Evolutionary conservation across 2,888 invertebrate genomes (phyloP).

Genomic region (Coenonympha glycerion): DNA sequence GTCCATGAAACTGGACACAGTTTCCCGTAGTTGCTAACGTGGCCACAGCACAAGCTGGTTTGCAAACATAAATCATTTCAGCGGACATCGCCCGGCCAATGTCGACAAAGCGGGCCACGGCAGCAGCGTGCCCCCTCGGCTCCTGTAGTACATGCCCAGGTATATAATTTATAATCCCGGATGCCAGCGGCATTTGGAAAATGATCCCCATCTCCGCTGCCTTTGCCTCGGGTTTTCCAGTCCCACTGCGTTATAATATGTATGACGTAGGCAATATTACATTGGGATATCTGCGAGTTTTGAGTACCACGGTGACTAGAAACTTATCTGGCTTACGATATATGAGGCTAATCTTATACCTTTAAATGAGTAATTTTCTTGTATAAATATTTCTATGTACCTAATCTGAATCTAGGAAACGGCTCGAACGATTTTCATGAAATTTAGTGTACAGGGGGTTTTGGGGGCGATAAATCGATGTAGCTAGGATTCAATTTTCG

Average conservation of each 20-base stretch:
- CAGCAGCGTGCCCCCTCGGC: constrained; percentile 30
- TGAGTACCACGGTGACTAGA: no score
- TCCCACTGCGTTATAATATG: background rate
- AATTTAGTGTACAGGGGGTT: no score
- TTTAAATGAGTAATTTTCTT: no score
- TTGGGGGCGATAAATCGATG: no score
- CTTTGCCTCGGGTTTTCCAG: constrained; percentile 34
- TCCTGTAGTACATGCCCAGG: constrained; percentile 30
- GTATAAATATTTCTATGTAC: no score
- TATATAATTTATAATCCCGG: constrained; percentile 43
- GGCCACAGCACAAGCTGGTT: constrained; percentile 27
- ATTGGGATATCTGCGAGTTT: background rate
- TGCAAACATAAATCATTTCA: constrained; percentile 33
- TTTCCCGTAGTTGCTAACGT: constrained; percentile 26
- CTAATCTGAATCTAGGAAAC: no score
- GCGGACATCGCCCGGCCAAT: constrained; percentile 28
- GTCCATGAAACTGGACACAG: constrained; percentile 27
- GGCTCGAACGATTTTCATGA: no score
- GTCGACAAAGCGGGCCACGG: constrained; percentile 31
- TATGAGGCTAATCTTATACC: no score
- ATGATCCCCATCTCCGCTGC: constrained; percentile 41
- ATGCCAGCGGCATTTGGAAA: constrained; percentile 35
- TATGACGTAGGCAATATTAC: background rate
- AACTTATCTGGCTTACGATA: no score
- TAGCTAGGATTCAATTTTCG: no score